These are phyloP conservation scores for Phoxinus phoxinus DNA, from an alignment of 2,113 vertebrate genomes.

Conservation along the genomic window DNA sequence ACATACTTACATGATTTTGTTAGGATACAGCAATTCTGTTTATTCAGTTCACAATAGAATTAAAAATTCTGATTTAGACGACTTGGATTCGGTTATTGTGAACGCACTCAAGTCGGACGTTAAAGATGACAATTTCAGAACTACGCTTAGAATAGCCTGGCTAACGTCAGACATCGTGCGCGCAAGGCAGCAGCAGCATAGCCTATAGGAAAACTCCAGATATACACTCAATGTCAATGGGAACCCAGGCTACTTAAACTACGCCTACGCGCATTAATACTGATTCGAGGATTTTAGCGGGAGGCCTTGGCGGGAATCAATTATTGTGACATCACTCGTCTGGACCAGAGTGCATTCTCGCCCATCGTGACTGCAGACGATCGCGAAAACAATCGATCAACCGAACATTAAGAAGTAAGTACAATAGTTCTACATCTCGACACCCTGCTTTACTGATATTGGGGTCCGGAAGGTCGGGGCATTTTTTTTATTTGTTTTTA, in stretches of 20 bases:
- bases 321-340: background rate
- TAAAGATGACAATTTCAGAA: no score
- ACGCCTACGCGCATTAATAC: background rate
- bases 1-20: background rate
- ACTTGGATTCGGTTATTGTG: constrained; percentile 1
- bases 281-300: constrained; percentile 11
- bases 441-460: background rate
- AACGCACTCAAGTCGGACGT: constrained; percentile 12
- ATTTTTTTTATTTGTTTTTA: constrained; percentile 9
- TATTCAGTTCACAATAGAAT: constrained; percentile 12
- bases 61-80: background rate
- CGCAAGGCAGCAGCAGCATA: constrained; percentile 6
- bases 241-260: no score
- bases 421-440: constrained; percentile 9
- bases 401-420: constrained; percentile 11
- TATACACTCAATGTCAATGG: constrained; percentile 2
- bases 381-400: constrained; percentile 1
- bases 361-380: constrained; percentile 5
- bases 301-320: background rate
- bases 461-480: background rate
- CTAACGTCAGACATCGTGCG: background rate
- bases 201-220: no score
- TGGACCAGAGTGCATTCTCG: constrained; percentile 10
- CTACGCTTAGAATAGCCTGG: background rate
- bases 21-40: constrained; percentile 9